Conservation (phyloP, 2,113 vertebrate species). For the Nesoenas mayeri region DNA sequence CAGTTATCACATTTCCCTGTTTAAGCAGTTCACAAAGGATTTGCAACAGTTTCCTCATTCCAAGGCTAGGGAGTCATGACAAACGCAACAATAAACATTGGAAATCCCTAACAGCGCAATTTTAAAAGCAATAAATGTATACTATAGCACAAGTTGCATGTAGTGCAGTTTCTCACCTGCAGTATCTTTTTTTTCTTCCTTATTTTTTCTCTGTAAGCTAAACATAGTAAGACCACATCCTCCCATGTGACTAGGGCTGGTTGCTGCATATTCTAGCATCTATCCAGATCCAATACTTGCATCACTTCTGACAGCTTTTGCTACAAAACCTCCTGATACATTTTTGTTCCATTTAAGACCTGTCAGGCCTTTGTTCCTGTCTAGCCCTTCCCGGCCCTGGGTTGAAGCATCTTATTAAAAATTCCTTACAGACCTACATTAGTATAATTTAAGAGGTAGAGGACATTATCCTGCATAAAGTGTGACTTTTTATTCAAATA, state of each 20-base stretch:
- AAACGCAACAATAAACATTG: background rate
- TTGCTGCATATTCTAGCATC: background rate
- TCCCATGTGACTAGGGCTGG: background rate
- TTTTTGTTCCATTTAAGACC: background rate
- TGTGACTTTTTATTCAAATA: conserved; percentile 79
- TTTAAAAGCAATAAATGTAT: background rate
- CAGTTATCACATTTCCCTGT: background rate
- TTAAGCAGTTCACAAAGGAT: background rate
- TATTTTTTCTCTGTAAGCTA: background rate
- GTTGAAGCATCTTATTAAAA: conserved; percentile 62
- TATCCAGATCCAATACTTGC: background rate
- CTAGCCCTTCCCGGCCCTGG: background rate
- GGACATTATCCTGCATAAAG: conserved; percentile 64
- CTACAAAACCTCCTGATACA: background rate
- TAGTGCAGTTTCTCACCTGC: background rate
- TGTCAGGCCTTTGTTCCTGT: background rate
- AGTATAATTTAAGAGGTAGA: conserved; percentile 74
- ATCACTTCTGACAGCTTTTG: background rate
- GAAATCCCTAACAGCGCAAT: background rate
- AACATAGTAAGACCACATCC: background rate
- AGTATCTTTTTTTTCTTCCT: background rate
- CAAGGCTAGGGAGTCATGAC: background rate
- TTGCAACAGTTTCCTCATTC: background rate
- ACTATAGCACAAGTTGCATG: background rate
- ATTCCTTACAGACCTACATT: conserved; percentile 67